Conservation (phyloP, 2,797 vertebrate genomes). For the Falco cherrug region DNA sequence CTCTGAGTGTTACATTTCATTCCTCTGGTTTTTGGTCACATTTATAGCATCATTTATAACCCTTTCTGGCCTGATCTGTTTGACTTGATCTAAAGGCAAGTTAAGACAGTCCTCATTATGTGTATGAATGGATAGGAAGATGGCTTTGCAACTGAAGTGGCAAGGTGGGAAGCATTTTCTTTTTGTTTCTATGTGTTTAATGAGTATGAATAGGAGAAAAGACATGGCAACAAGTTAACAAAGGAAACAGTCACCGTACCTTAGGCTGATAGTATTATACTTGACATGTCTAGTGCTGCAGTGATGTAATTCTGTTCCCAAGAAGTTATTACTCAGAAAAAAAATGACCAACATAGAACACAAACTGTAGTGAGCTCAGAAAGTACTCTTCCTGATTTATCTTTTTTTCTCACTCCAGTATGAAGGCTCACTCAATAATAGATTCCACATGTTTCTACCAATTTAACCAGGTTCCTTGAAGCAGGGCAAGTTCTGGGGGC, state of each 20-base stretch:
- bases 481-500: not conserved
- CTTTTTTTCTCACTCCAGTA: not conserved
- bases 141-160: not conserved
- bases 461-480: not conserved
- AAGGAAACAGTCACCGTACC: not conserved
- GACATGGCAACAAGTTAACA: not conserved
- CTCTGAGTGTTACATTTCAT: not conserved
- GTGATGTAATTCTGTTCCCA: not conserved
- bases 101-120: not conserved
- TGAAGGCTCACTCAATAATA: not conserved
- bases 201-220: not conserved
- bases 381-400: not conserved
- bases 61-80: not conserved
- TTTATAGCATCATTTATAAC: not conserved
- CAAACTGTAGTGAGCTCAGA: not conserved
- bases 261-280: not conserved
- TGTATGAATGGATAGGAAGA: not conserved
- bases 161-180: not conserved
- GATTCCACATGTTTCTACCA: not conserved
- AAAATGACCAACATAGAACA: not conserved
- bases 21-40: not conserved
- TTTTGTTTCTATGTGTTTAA: not conserved
- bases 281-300: not conserved
- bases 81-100: not conserved
- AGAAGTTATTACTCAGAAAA: not conserved